Evolutionary conservation across 1,140 invertebrate genomes (phyloP), one percentile per base, ranked within the genome.

Genomic region (Dendroctonus valens): DNA sequence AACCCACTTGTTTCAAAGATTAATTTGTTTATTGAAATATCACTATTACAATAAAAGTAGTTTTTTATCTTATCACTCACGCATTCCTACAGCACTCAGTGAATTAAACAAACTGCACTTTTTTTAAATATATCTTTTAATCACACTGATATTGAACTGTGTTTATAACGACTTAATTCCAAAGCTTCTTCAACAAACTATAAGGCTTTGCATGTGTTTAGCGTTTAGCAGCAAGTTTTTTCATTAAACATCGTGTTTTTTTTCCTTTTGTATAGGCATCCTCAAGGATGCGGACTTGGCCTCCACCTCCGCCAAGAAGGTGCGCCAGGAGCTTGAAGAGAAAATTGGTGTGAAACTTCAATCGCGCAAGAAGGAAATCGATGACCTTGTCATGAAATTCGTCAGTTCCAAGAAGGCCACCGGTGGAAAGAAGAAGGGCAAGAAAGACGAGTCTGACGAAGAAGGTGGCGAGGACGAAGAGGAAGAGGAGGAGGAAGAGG

Each of bases 271-370:
- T 84, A 38, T 77, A 95, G 92, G 86, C 59, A 93, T 96, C 72
- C 83, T 97, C 4, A 92, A 95, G 81, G 88, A 89, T 81, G 92
- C 93, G 5, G 91, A 96, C 76, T 82, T 96, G 7, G 86, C 87
- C 6, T 87, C 86, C 41, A 90, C 91, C 71, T 93, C 93, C 8
- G 89, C 92, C 1, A 97, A 96, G 74, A 93, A 94, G 79, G 91
- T 97, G n/a, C 87, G 93, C 39, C 87, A 91, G 79, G 87, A 91
- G 75, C 81, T 96, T 62, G 92, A 97, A 79, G 85, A 90, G 66
- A 90, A 91, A 75, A 81, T 94, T 8, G 88, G 88, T 46, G 82
- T 86, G 62, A 91, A 94, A 72, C 81, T 97, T 9, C 80, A 85
- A 37, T 81, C 76, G 53, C 89, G 90, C 72, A 93, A 91, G 80